phyloP scores from a whole-genome alignment of 2,797 vertebrate species.

The Oceanodroma leucorhoa region DNA sequence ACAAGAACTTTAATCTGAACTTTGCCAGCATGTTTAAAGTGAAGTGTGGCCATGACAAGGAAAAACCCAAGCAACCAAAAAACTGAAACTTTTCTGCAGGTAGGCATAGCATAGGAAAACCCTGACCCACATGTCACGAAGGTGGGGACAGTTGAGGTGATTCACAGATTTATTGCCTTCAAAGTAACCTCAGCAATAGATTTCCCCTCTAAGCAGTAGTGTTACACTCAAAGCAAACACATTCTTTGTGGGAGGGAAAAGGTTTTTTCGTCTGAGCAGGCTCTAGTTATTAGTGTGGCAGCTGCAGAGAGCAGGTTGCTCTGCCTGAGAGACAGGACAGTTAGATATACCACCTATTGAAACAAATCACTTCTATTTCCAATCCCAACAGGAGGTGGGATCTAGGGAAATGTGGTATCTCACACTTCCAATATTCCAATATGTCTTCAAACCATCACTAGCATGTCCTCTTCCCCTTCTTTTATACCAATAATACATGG shows the following conservation, averaged over 20 bases:
- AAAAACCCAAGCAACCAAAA: background rate
- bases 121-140: rapidly evolving
- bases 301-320: background rate
- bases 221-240: background rate
- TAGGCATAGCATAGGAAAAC: background rate
- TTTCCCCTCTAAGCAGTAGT: background rate
- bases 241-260: background rate
- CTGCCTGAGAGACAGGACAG: background rate
- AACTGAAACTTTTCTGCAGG: background rate
- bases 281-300: background rate
- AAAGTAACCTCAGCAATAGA: background rate
- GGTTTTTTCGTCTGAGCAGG: background rate
- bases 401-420: background rate
- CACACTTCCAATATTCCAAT: background rate
- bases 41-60: background rate
- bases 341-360: background rate
- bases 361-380: background rate
- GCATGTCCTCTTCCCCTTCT: background rate
- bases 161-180: background rate
- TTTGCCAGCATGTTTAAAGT: background rate
- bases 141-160: background rate
- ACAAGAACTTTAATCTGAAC: background rate
- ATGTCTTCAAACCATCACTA: background rate
- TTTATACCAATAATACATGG: background rate
- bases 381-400: background rate